Conservation (phyloP, 2,888 invertebrate species). For the Hypena proboscidalis region DNA sequence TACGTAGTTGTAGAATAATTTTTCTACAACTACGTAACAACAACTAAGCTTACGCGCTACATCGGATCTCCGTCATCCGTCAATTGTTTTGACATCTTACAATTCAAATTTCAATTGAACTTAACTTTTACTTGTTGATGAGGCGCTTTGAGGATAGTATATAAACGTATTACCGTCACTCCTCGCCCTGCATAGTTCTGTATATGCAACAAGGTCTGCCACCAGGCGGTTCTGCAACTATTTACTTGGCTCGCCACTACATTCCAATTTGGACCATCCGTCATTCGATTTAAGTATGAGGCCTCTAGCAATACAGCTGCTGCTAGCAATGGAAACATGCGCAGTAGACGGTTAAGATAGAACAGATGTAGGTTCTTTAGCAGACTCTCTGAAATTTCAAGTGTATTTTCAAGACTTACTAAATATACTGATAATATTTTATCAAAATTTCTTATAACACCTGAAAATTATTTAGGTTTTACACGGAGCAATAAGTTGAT, state of each 20-base stretch:
- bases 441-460: not conserved
- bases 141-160: not conserved
- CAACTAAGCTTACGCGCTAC: too few species aligned
- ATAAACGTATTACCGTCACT: not conserved
- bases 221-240: constrained; percentile 59
- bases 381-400: constrained; percentile 41
- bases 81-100: too few species aligned
- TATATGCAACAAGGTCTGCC: constrained; percentile 60
- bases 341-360: constrained; percentile 59
- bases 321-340: constrained; percentile 64
- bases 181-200: constrained; percentile 59
- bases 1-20: too few species aligned
- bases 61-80: too few species aligned
- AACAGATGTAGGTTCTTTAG: constrained; percentile 60
- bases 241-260: constrained; percentile 35
- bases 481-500: too few species aligned
- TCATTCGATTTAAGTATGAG: constrained; percentile 49
- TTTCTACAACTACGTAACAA: too few species aligned
- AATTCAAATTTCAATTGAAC: too few species aligned
- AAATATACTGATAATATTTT: not conserved
- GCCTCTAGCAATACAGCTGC: constrained; percentile 52
- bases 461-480: too few species aligned
- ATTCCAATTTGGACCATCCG: constrained; percentile 59
- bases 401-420: not conserved
- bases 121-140: too few species aligned